These are phyloP conservation scores for Mionectes macconnelli DNA, from an alignment of 2,113 vertebrate genomes.

Conservation along the genomic window DNA sequence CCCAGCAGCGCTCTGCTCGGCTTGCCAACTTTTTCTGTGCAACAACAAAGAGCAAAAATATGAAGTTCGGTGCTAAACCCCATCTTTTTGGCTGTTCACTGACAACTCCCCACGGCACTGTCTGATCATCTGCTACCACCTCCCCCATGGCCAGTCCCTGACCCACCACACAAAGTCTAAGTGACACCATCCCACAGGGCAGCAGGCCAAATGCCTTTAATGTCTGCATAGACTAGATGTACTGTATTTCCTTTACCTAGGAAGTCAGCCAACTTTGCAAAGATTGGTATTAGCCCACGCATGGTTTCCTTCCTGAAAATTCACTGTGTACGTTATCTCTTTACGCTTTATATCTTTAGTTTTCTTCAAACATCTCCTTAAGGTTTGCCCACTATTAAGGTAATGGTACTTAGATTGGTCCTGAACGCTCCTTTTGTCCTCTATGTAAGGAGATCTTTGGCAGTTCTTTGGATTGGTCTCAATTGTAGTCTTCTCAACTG, in stretches of 20 bases:
- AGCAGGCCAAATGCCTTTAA: neutral
- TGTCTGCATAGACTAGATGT: conserved; percentile 2
- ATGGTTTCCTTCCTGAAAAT: neutral
- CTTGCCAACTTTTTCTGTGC: neutral
- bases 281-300: conserved; percentile 6
- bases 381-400: neutral
- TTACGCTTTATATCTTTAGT: neutral
- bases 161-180: neutral
- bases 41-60: neutral
- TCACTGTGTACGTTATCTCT: neutral
- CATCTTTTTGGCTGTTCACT: neutral
- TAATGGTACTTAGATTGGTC: neutral
- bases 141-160: neutral
- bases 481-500: neutral
- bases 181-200: neutral
- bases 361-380: neutral
- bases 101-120: neutral
- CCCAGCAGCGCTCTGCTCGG: neutral
- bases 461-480: neutral
- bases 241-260: conserved; percentile 27
- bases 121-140: neutral
- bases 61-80: neutral
- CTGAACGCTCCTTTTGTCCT: neutral
- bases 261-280: conserved; percentile 35
- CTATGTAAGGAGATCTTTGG: neutral